phyloP scores from a whole-genome alignment of 1,140 invertebrate species.

The Leptinotarsa texana region DNA sequence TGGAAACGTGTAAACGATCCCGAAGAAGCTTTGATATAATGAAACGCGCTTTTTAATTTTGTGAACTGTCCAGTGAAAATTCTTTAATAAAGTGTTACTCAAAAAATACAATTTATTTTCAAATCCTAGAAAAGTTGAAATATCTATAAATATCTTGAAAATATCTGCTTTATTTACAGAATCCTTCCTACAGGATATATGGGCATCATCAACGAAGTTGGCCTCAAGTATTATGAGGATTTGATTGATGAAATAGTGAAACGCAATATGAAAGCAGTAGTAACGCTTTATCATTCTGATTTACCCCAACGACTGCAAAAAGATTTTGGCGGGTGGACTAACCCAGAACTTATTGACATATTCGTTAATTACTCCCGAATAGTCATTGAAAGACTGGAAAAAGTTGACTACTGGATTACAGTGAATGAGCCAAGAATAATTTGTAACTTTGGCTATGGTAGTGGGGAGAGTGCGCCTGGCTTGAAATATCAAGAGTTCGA shows the following conservation, averaged over 20 bases:
- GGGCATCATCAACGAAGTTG: neutral
- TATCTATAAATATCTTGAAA: too few species aligned
- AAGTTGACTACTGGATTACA: neutral
- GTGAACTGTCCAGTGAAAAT: neutral
- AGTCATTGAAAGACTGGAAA: neutral
- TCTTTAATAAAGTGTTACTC: too few species aligned
- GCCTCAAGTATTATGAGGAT: neutral
- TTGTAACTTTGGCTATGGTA: neutral
- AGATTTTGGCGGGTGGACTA: neutral
- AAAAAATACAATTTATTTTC: too few species aligned
- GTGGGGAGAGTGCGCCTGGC: neutral
- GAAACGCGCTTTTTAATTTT: neutral
- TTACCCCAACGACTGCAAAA: neutral
- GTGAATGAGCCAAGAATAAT: neutral
- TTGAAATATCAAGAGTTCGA: neutral
- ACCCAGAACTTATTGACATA: neutral
- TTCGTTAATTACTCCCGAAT: neutral
- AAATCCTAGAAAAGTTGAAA: too few species aligned
- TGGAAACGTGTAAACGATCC: too few species aligned
- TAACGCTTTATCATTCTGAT: neutral
- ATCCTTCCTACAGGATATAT: neutral
- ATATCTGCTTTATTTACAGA: neutral
- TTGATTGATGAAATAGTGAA: neutral
- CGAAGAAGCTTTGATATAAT: neutral
- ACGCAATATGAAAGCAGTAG: slow-evolving; percentile 1